Base-by-base conservation (phyloP, 23 tunicate species). In the Phallusia fumigata region DNA sequence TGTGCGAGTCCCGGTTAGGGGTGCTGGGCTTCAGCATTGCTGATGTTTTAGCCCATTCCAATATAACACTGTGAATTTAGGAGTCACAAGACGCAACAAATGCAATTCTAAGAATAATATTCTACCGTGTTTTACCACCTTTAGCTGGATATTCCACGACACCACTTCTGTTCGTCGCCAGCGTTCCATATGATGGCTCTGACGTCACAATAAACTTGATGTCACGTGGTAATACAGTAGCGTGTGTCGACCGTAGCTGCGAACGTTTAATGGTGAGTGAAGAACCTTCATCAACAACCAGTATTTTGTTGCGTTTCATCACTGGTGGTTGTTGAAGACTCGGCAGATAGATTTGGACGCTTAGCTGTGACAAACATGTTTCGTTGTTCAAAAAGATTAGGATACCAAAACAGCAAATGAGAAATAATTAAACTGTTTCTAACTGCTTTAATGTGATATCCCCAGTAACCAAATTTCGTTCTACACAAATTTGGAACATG, bases 281-380 rank as follows among this genome's bases (percentile, higher is more conserved):
- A n/a, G 32, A 24, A 18, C 82, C 80, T 83, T 94, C 88, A 33
- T 80, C 64, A 15, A 89, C 94, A 28, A 83, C 53, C 12, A 94
- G 30, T 0, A 81, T 53, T 26, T 81, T 81, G 78, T 94, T 89
- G 24, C 78, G 76, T 65, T 87, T 86, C 28, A 94, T 79, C 24
- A 89, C 81, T 0, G 98, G 94, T 33, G 98, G 98, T 35, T 86
- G 93, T 47, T 79, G 83, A 24, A 58, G 88, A 47, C 91, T 86
- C 35, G 84, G 83, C 22, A 89, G 73, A 28, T 30, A 82, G 19
- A 86, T 79, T 49, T 82, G 76, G 81, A 94, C 75, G 45, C 65
- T 53, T 15, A 92, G 77, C 97, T 92, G 83, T 0, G 83, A 44
- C 0, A 50, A n/a, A n/a, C n/a, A n/a, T n/a, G n/a, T n/a, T n/a